phyloP scores from a whole-genome alignment of 2,797 vertebrate species.

The Hirundo rustica region DNA sequence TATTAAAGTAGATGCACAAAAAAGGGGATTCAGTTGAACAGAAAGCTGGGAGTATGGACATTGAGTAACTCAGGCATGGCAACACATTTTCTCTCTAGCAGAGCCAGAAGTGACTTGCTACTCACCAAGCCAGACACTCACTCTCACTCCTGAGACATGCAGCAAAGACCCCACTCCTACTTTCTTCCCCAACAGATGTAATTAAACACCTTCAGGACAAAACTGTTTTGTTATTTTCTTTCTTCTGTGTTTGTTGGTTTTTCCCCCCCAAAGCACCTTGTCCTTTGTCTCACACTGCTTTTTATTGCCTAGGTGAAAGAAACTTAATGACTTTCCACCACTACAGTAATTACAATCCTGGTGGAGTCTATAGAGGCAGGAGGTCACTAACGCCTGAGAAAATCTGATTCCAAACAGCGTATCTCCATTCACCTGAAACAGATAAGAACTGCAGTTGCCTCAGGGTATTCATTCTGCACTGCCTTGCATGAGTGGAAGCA shows the following conservation, averaged over 20 bases:
- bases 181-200: background rate
- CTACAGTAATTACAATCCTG: slow-evolving; percentile 10
- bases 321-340: background rate
- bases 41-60: background rate
- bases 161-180: background rate
- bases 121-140: background rate
- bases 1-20: background rate
- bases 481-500: background rate
- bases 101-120: background rate
- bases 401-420: background rate
- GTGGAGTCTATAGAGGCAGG: background rate
- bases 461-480: background rate
- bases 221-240: background rate
- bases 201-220: background rate
- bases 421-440: slow-evolving; percentile 12
- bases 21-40: background rate
- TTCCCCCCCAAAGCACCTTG: background rate
- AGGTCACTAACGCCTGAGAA: slow-evolving; percentile 24
- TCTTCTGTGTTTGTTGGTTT: background rate
- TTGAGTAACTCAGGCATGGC: background rate
- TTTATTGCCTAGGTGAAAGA: slow-evolving; percentile 7
- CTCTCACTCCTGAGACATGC: background rate
- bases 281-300: background rate
- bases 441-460: slow-evolving; percentile 4
- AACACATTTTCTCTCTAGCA: background rate